Base-by-base conservation (phyloP, 2,888 invertebrate species). In the Sminthurinus aureus region DNA sequence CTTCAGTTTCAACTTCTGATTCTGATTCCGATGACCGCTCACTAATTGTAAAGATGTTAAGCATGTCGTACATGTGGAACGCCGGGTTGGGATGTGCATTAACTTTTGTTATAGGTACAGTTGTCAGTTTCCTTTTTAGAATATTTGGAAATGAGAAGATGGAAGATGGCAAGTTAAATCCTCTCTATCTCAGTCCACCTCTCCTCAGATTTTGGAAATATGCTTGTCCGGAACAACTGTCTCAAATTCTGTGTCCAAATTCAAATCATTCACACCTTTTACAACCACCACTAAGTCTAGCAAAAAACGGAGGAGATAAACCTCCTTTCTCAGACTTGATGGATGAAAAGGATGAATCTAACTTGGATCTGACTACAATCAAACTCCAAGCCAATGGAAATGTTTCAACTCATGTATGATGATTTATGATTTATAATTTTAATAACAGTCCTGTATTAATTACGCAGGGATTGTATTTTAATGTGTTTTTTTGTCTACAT, bases 31-130 rank as follows among this genome's bases (percentile, higher is more conserved):
- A 18, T 58, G 58, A 15, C 58, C 58, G 86, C 52, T 67, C 84
- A 0, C 38, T 75, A 9, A 24, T 85, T 6, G 81, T 86, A 18
- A 67, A 83, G 64, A 12, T 85, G 52, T 73, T 85, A 50, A 86
- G 85, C 13, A 83, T 90, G 18, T 90, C 90, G 3, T 90, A 90
- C 85, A 86, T 90, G 84, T 90, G 90, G 90, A 90, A 90, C 84
- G 89, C 90, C 11, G 87, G 89, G 58, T 82, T 90, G 67, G 89
- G 90, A 0, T 87, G 88, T 51, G 24, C 88, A 20, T 83, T 89
- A 22, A 89, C 90, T 9, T 83, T 90, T 12, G 78, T 89, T 6
- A 84, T 90, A n/a, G 90, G 90, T 18, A 50, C 87, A 18, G 20
- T 85, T 22, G 74, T 64, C 13, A 87, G 87, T 78, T 20, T 24